These are phyloP conservation scores for Erebia aethiops DNA, from an alignment of 2,888 invertebrate genomes.

Conservation along the genomic window DNA sequence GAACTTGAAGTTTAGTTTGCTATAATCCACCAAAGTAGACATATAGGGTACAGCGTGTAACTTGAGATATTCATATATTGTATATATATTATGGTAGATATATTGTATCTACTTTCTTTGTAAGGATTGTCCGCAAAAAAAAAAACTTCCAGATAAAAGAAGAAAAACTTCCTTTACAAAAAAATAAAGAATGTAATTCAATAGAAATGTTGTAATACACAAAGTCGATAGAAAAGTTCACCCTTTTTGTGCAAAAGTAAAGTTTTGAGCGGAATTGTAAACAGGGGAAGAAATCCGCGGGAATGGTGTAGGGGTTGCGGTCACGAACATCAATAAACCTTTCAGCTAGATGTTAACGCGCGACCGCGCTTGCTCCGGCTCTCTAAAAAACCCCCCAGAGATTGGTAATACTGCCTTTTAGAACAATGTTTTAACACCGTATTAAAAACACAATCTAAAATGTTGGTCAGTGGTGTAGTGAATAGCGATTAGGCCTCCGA, in stretches of 20 bases:
- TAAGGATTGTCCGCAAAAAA: not conserved
- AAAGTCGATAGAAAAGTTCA: slow-evolving; percentile 23
- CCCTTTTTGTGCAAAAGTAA: slow-evolving; percentile 29
- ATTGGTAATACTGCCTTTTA: slow-evolving; percentile 1
- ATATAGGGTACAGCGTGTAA: no score
- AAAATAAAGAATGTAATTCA: not conserved
- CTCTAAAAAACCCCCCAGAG: slow-evolving; percentile 12
- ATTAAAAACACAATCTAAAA: not conserved
- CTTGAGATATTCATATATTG: no score
- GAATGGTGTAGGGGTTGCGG: slow-evolving; percentile 49
- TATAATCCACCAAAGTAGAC: no score
- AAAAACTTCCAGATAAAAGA: not conserved
- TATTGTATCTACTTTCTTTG: no score
- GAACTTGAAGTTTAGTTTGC: no score
- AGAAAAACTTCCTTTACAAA: not conserved
- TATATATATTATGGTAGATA: no score
- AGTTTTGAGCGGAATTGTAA: slow-evolving; percentile 32
- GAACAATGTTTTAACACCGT: slow-evolving; percentile 5
- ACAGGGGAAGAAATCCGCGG: slow-evolving; percentile 32
- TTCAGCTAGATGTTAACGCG: slow-evolving; percentile 76
- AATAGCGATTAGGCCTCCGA: no score
- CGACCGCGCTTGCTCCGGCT: slow-evolving; percentile 54
- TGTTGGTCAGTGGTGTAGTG: no score
- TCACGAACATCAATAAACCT: slow-evolving; percentile 77
- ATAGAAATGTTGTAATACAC: slow-evolving; percentile 19